A percentile compares a stretch with the other conserved stretches of the same genome.
These are phyloP conservation scores for Diachasma alloeum DNA, from an alignment of 1,140 invertebrate species.

Conservation along the genomic window DNA sequence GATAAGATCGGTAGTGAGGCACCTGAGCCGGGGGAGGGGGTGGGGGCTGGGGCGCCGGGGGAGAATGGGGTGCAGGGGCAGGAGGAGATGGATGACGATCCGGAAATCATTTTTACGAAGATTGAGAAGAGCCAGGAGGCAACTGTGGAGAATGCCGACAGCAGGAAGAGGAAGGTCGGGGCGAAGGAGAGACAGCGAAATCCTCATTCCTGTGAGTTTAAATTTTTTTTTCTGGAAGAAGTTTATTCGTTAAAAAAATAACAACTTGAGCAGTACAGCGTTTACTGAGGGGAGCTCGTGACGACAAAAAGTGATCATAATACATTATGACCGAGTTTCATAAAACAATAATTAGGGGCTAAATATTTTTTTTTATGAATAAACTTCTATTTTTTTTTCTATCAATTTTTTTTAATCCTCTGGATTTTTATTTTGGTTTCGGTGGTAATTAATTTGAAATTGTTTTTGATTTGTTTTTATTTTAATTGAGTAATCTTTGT, in stretches of 20 bases:
- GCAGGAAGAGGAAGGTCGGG: constrained; percentile 26
- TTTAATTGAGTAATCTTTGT: neutral
- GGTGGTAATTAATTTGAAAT: too few species aligned
- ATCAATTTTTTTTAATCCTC: too few species aligned
- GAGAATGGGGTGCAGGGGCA: neutral
- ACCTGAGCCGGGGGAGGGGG: neutral
- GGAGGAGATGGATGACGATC: constrained; percentile 22
- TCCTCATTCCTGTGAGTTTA: neutral
- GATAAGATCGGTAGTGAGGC: constrained; percentile 27
- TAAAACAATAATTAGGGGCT: too few species aligned
- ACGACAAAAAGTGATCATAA: too few species aligned
- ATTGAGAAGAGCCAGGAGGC: constrained; percentile 26
- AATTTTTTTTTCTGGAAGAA: too few species aligned
- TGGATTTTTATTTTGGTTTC: too few species aligned
- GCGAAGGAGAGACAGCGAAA: neutral
- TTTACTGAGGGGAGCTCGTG: too few species aligned
- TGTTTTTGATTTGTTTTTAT: neutral
- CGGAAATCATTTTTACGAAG: constrained; percentile 38
- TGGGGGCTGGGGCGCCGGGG: neutral
- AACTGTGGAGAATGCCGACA: neutral
- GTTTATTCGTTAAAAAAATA: too few species aligned
- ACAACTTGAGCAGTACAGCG: too few species aligned
- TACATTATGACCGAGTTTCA: too few species aligned
- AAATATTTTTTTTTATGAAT: too few species aligned
- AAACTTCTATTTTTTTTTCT: too few species aligned